Evolutionary conservation across 2,888 invertebrate species (phyloP).

Genomic region (Mythimna albipuncta): DNA sequence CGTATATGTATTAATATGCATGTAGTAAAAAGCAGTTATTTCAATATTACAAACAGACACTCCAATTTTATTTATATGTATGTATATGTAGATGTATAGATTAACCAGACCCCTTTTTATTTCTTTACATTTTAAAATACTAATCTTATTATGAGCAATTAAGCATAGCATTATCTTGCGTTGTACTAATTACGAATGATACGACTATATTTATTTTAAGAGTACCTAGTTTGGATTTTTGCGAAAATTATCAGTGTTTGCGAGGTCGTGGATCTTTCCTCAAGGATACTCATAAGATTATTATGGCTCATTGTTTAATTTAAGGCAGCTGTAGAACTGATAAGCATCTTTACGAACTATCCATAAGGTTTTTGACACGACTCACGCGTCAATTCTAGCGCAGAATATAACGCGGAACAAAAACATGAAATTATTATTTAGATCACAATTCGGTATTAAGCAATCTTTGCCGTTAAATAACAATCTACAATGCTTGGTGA

Average conservation of each 20-base stretch:
- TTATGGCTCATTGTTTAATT: slow-evolving; percentile 19
- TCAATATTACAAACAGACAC: too few relatives aligned
- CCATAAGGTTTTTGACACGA: not conserved
- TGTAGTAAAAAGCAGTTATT: too few relatives aligned
- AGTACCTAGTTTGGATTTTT: slow-evolving; percentile 22
- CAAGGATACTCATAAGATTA: slow-evolving; percentile 24
- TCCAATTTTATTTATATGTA: too few relatives aligned
- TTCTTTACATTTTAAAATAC: not conserved
- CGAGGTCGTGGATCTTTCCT: slow-evolving; percentile 10
- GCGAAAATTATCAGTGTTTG: not conserved
- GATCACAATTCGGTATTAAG: too few relatives aligned
- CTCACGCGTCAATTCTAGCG: not conserved
- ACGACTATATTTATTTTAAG: not conserved
- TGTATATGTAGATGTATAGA: not conserved
- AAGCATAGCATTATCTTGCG: slow-evolving; percentile 5
- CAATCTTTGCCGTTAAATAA: not conserved
- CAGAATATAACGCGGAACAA: not conserved
- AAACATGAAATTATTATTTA: too few relatives aligned
- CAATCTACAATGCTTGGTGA: not conserved
- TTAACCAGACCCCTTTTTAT: not conserved
- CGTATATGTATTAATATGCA: too few relatives aligned
- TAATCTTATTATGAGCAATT: not conserved
- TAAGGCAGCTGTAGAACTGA: not conserved
- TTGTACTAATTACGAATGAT: not conserved
- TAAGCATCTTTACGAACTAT: slow-evolving; percentile 13